These are phyloP conservation scores for Mermis nigrescens DNA, from an alignment of 2,888 invertebrate genomes.

Conservation along the genomic window DNA sequence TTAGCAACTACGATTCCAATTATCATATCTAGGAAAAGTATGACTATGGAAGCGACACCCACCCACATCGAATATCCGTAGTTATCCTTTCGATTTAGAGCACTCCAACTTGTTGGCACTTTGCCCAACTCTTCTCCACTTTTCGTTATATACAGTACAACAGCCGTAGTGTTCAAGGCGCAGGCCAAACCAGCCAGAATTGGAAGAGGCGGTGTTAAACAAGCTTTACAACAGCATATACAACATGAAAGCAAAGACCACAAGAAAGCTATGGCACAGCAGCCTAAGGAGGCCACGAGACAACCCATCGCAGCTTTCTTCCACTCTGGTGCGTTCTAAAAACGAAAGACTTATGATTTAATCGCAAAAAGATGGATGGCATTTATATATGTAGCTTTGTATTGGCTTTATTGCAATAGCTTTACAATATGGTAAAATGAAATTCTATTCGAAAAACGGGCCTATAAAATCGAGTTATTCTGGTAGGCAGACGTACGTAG, in stretches of 20 bases:
- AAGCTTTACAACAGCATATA: constrained; percentile 6
- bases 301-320: not conserved
- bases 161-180: not conserved
- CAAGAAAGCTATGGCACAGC: not conserved
- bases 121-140: not conserved
- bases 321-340: constrained; percentile 6
- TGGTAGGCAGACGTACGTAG: no score
- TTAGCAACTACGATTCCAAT: constrained; percentile 1
- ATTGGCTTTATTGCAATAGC: no score
- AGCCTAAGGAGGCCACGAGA: not conserved
- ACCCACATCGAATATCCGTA: constrained; percentile 1
- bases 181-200: constrained; percentile 2
- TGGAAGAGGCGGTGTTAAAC: constrained; percentile 7
- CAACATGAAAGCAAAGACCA: constrained; percentile 3
- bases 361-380: no score
- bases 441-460: no score
- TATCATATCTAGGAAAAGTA: not conserved
- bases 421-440: no score
- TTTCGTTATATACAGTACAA: not conserved
- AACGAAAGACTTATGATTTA: not conserved
- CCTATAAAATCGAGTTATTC: no score
- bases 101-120: not conserved
- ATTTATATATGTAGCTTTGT: no score
- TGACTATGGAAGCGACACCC: not conserved
- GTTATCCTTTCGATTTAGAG: not conserved